Evolutionary conservation across 2,113 vertebrate genomes (phyloP).

Genomic region (Aspiorhynchus laticeps): DNA sequence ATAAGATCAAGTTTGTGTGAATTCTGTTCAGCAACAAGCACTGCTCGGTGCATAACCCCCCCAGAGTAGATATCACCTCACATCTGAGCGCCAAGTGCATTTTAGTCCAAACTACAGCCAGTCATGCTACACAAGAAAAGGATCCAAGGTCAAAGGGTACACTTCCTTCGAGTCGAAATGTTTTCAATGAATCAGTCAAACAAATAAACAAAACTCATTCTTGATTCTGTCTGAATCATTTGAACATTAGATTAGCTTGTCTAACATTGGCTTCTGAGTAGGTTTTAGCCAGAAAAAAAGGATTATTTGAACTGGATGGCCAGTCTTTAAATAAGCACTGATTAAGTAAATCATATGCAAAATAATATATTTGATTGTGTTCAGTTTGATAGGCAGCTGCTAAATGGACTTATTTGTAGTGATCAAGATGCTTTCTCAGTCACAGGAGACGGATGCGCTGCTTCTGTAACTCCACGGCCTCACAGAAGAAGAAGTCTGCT

Average conservation of each 20-base stretch:
- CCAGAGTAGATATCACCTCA: constrained; percentile 45
- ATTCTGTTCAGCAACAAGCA: constrained; percentile 64
- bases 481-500: constrained; percentile 50
- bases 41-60: constrained; percentile 54
- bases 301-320: not conserved
- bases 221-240: not conserved
- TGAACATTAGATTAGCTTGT: not conserved
- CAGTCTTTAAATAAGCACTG: not conserved
- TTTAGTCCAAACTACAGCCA: constrained; percentile 56
- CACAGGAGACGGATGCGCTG: constrained; percentile 40
- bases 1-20: constrained; percentile 70
- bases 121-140: constrained; percentile 66
- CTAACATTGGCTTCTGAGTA: not conserved
- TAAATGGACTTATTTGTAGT: not conserved
- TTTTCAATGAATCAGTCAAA: constrained; percentile 1
- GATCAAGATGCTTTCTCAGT: constrained; percentile 3
- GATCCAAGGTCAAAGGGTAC: constrained; percentile 63
- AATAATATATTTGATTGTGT: not conserved
- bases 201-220: not conserved
- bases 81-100: constrained; percentile 36
- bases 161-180: constrained; percentile 55
- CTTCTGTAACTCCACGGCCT: constrained; percentile 22
- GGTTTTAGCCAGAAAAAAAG: not conserved
- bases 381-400: constrained; percentile 5
- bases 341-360: not conserved